phyloP scores from a whole-genome alignment of 2,113 vertebrate genomes.

The Tachycineta bicolor region DNA sequence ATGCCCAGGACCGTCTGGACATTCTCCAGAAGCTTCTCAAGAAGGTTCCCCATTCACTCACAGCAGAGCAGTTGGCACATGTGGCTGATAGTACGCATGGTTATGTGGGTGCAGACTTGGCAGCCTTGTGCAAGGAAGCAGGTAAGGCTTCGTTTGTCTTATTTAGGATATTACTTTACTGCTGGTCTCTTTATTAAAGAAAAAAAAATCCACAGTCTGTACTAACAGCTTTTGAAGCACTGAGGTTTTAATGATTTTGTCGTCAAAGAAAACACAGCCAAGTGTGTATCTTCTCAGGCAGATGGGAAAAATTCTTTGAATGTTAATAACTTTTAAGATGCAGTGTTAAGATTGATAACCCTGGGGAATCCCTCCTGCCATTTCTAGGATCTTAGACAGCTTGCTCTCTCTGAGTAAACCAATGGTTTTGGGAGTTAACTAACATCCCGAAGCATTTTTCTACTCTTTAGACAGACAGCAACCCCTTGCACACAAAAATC shows the following conservation, averaged over 20 bases:
- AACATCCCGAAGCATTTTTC: neutral
- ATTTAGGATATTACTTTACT: neutral
- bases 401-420: neutral
- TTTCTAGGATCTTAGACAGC: neutral
- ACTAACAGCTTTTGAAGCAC: neutral
- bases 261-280: neutral
- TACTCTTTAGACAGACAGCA: neutral
- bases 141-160: slow-evolving; percentile 73
- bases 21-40: slow-evolving; percentile 87
- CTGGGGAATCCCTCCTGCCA: neutral
- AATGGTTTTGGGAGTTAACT: neutral
- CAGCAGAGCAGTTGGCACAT: slow-evolving; percentile 72
- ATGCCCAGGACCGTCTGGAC: slow-evolving; percentile 83
- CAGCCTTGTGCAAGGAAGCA: slow-evolving; percentile 93
- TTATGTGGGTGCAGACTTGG: slow-evolving; percentile 93
- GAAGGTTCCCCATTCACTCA: slow-evolving; percentile 77
- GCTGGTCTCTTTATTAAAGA: neutral
- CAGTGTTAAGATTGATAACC: neutral
- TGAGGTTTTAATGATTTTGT: neutral
- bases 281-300: neutral
- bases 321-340: neutral
- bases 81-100: slow-evolving; percentile 87
- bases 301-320: neutral
- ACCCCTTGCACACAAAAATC: neutral
- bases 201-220: neutral